Evolutionary conservation across 2,797 vertebrate genomes (phyloP), one percentile per base, ranked within the genome.

Genomic region (Halcyon chelicuti): DNA sequence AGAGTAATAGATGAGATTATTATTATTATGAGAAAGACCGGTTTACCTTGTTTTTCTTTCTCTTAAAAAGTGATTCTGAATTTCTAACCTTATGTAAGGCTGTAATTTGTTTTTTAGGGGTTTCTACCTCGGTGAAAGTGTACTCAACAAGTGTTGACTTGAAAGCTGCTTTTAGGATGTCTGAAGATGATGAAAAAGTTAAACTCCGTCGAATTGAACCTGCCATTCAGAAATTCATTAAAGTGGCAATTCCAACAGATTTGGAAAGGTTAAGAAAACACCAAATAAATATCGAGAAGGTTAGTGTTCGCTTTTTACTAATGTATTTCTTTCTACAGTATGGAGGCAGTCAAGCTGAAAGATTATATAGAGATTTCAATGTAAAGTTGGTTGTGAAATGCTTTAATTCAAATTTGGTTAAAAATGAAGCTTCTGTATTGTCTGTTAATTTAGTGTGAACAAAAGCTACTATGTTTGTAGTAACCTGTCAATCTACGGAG

Each of bases 201-300:
- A 99, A 98, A 68, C 98, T 99, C 90, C 98, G 99, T 94, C 99
- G 99, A 86, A 98, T 99, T 58, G 99, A 99, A 93, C 98, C 98
- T 55, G 98, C 99, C 9, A 98, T 99, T 96, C 99, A 99, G 96
- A 99, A 99, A 97, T 99, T 99, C 95, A 98, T 99, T 96, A 99
- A 99, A 98, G 99, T 99, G 96, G 99, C 99, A 93, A 98, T 99
- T 86, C 99, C 99, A 92, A 99, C 99, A 44, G 99, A 99, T 97
- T 97, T 99, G 98, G 99, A 99, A 92, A 98, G 99, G 92, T 98
- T 99, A 95, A 98, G 98, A 94, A 99, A 99, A 92, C 99, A 99
- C 97, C 99, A 99, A 95, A 98, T 98, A 98, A 99, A 99, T 98
- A 99, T 99, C 95, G 98, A 99, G 96, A 99, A 99, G 99, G 99